Conservation (phyloP, 2,888 invertebrate species). For the Neoaliturus tenellus region DNA sequence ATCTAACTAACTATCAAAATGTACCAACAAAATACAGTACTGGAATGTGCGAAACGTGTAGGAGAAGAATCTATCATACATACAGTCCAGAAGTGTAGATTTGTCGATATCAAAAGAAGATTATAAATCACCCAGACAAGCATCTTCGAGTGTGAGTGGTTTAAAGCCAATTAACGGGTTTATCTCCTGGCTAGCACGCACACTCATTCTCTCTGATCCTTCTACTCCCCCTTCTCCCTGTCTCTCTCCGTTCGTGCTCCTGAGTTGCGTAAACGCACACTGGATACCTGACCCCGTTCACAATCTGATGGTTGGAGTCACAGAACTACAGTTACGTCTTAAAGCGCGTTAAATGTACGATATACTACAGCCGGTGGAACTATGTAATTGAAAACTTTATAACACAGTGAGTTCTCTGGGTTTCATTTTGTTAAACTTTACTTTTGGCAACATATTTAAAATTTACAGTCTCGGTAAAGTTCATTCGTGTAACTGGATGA, state of each 20-base stretch:
- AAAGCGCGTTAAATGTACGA: too few species aligned
- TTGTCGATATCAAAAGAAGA: background rate
- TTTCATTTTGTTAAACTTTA: too few species aligned
- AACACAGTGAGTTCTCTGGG: too few species aligned
- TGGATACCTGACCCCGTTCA: background rate
- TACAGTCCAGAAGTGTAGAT: slow-evolving; percentile 13
- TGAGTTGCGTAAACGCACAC: background rate
- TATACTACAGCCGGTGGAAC: too few species aligned
- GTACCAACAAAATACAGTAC: too few species aligned
- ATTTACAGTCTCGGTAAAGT: too few species aligned
- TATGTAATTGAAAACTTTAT: too few species aligned
- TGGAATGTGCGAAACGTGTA: background rate
- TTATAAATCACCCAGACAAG: slow-evolving; percentile 4
- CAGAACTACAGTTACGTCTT: too few species aligned
- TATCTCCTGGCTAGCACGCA: background rate
- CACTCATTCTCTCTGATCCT: background rate
- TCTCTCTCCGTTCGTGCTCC: background rate
- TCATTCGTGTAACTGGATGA: too few species aligned
- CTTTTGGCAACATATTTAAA: too few species aligned
- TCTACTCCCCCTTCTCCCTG: background rate
- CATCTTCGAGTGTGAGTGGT: slow-evolving; percentile 7
- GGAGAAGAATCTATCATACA: background rate
- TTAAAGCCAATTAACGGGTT: slow-evolving; percentile 15
- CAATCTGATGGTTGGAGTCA: background rate
- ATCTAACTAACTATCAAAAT: too few species aligned